Evolutionary conservation across 1,140 invertebrate genomes (phyloP).

Genomic region (Brachionus rotundiformis): DNA sequence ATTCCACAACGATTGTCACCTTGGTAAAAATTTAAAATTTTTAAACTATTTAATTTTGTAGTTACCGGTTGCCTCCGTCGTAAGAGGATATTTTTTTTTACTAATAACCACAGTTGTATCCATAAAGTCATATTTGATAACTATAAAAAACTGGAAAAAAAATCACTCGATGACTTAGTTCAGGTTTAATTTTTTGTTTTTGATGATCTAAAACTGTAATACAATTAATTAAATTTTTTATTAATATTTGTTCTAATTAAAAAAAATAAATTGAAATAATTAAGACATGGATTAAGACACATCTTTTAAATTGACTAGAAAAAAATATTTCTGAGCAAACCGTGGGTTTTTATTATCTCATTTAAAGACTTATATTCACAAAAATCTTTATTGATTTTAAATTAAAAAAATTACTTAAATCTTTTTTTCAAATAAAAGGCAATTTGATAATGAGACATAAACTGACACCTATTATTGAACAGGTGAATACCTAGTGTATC

Average conservation of each 20-base stretch:
- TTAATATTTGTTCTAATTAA: too few species aligned
- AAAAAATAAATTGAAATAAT: too few species aligned
- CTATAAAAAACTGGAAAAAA: not conserved
- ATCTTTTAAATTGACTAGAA: too few species aligned
- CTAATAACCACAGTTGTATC: slow-evolving; percentile 55
- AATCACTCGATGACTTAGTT: not conserved
- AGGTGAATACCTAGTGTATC: not conserved
- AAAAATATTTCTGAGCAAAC: too few species aligned
- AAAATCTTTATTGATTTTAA: slow-evolving; percentile 1
- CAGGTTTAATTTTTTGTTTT: not conserved
- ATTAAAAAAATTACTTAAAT: not conserved
- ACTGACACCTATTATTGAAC: not conserved
- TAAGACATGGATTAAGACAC: too few species aligned
- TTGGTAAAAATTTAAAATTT: not conserved
- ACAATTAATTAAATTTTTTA: too few species aligned
- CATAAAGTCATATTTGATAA: slow-evolving; percentile 48
- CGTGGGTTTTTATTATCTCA: not conserved
- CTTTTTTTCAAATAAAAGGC: not conserved
- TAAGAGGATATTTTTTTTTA: slow-evolving; percentile 56
- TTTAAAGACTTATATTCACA: not conserved
- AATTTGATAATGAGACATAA: not conserved
- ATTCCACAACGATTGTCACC: slow-evolving; percentile 46
- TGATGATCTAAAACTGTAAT: not conserved
- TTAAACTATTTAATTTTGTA: not conserved
- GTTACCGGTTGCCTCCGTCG: slow-evolving; percentile 56